Conservation (phyloP, 2,888 invertebrate species). For the Blastobasis adustella region DNA sequence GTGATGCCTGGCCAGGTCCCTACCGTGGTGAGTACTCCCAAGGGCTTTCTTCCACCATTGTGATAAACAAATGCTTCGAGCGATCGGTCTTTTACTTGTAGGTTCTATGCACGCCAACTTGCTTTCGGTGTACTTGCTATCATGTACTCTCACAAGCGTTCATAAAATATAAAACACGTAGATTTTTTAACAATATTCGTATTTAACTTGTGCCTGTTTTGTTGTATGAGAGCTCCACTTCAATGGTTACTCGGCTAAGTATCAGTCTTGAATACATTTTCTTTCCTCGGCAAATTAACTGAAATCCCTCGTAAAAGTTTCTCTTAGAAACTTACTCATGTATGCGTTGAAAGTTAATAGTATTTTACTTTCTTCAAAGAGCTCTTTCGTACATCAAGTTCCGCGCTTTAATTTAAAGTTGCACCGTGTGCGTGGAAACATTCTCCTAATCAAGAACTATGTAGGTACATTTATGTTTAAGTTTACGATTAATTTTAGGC, state of each 20-base stretch:
- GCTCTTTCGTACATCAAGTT: constrained; percentile 29
- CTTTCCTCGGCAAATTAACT: constrained; percentile 27
- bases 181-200: constrained; percentile 30
- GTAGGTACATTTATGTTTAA: constrained; percentile 18
- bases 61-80: constrained; percentile 46
- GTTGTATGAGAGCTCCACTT: constrained; percentile 6
- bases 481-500: constrained; percentile 28
- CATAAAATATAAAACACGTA: constrained; percentile 43
- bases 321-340: constrained; percentile 33
- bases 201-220: constrained; percentile 58
- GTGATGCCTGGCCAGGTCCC: constrained; percentile 95
- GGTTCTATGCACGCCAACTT: constrained; percentile 59
- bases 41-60: not conserved
- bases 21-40: constrained; percentile 84
- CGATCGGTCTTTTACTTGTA: constrained; percentile 58
- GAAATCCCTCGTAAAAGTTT: constrained; percentile 29
- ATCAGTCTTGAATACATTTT: constrained; percentile 22
- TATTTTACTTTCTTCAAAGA: constrained; percentile 40
- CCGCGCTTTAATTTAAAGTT: constrained; percentile 45
- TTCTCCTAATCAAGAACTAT: constrained; percentile 22
- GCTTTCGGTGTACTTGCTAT: constrained; percentile 69
- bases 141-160: constrained; percentile 44
- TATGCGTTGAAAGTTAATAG: constrained; percentile 41
- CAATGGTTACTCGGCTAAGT: constrained; percentile 6
- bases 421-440: constrained; percentile 27